Conservation (phyloP, 2,797 vertebrate species). For the Thamnophis elegans region DNA sequence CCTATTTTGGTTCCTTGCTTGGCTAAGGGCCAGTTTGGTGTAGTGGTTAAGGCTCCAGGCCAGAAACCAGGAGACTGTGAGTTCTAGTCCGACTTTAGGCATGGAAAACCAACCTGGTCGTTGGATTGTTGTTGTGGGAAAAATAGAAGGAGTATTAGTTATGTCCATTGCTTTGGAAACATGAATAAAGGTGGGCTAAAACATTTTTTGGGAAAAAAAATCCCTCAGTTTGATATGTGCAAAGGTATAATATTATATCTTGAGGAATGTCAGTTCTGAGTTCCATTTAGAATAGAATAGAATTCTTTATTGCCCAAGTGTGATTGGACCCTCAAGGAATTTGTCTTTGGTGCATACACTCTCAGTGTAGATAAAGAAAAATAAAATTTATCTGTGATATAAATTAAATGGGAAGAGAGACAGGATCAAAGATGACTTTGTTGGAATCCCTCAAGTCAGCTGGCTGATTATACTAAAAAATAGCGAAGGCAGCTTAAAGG, state of each 20-base stretch:
- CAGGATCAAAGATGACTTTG: slow-evolving; percentile 25
- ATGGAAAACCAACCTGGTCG: background rate
- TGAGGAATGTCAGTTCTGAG: background rate
- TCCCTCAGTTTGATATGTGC: background rate
- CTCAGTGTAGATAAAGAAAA: too few relatives aligned
- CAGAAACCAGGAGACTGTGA: background rate
- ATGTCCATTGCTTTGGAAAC: background rate
- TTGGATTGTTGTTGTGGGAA: background rate
- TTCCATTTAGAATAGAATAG: background rate
- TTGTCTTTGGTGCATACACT: too few relatives aligned
- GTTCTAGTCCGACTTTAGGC: background rate
- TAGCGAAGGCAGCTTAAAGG: background rate
- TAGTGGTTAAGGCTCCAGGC: background rate
- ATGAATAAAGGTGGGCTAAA: background rate
- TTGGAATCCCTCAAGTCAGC: background rate
- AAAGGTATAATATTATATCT: slow-evolving; percentile 6
- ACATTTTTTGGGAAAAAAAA: background rate
- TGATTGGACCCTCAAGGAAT: too few relatives aligned
- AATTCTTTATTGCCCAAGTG: too few relatives aligned
- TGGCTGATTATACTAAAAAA: background rate
- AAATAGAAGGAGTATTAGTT: background rate
- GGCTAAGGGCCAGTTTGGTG: background rate
- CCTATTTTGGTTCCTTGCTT: background rate
- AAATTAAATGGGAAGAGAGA: slow-evolving; percentile 15
- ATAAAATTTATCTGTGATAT: background rate